Evolutionary conservation across 1,140 invertebrate species (phyloP), one percentile per base, ranked within the genome.

Genomic region (Drosophila tani): DNA sequence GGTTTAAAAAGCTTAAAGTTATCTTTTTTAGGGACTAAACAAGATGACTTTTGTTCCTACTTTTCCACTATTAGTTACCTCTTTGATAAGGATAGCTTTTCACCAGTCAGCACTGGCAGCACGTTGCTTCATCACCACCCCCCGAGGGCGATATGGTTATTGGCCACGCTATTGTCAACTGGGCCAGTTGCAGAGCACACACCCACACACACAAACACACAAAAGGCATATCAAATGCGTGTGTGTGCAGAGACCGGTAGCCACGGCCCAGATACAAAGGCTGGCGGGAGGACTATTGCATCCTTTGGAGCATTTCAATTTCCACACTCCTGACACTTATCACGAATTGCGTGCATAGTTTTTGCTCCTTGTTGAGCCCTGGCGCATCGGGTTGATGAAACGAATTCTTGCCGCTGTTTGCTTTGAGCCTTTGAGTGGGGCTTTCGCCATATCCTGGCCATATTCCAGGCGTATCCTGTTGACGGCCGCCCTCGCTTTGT

Each of bases 291-390:
- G 58, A 51, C 73, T 81, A 83, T 83, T 83, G 84, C 73, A 78
- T 88, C 77, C 84, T 81, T 78, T 81, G 58, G 59, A 64, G 59
- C 62, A 75, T 87, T 86, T 81, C 83, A 88, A 77, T 87, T 81
- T 81, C 70, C 80, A 79, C 66, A 75, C 55, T 60, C 68, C 47
- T 46, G 75, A 78, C 76, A 79, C 76, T 78, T 79, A 77, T 78
- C 64, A 62, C 41, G 40, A 80, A 69, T 75, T 68, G 77, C 51
- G 75, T 63, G 63, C 65, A 59, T 77, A 59, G 64, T 60, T 77
- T 60, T 68, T 76, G 45, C 58, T 64, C 38, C 21, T 51, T 51
- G 59, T 24, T 40, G 21, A 27, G 73, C 40, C 21, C 32, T 60
- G 11, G 46, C 70, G 66, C 79, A 71, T 77, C 67, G 57, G 59